These are phyloP conservation scores for Beaufortia kweichowensis DNA, from an alignment of 2,113 vertebrate species.

Conservation along the genomic window DNA sequence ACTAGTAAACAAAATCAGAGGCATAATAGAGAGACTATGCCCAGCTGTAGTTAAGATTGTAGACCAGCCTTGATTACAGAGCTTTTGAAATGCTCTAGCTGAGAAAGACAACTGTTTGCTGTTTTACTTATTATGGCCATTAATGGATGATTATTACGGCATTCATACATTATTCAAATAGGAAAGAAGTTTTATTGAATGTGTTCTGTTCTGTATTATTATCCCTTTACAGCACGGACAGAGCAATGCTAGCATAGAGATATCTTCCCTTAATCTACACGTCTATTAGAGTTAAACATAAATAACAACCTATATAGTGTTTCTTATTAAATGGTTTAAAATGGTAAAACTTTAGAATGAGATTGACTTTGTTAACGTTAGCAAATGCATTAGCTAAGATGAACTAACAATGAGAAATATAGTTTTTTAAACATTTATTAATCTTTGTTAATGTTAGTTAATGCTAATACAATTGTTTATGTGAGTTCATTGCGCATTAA, in stretches of 20 bases:
- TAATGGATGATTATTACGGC: constrained; percentile 11
- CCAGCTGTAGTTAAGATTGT: constrained; percentile 59
- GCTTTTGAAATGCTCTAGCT: constrained; percentile 55
- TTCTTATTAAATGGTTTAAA: too few relatives aligned
- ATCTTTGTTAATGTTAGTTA: too few relatives aligned
- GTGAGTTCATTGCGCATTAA: too few relatives aligned
- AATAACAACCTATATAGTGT: too few relatives aligned
- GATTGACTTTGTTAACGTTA: too few relatives aligned
- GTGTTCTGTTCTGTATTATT: background rate
- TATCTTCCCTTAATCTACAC: background rate
- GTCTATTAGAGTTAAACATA: too few relatives aligned
- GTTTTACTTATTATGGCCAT: constrained; percentile 21
- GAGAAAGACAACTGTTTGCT: constrained; percentile 50
- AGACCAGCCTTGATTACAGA: constrained; percentile 51
- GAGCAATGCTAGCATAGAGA: background rate
- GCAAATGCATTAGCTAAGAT: too few relatives aligned
- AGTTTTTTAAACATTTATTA: too few relatives aligned
- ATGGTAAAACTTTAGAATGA: too few relatives aligned
- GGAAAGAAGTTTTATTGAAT: background rate
- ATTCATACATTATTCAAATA: constrained; percentile 31
- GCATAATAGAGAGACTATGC: constrained; percentile 61
- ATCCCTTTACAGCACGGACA: background rate
- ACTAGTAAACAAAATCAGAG: constrained; percentile 63
- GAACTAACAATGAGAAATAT: too few relatives aligned
- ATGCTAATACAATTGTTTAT: too few relatives aligned